Conservation (phyloP, 2,888 invertebrate genomes). For the Lasioglossum calceatum region DNA sequence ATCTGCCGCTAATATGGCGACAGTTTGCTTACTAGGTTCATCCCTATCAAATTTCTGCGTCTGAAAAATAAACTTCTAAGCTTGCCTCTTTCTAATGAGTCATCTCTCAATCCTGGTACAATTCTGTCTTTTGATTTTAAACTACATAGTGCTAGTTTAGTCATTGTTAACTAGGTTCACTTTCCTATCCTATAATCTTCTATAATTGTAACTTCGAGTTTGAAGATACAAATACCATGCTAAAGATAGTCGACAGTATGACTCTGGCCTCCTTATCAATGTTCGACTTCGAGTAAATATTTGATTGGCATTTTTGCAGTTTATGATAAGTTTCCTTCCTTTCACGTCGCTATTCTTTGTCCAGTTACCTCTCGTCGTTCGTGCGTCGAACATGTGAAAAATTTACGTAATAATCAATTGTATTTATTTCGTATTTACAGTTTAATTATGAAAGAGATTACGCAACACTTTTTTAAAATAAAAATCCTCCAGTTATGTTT, state of each 20-base stretch:
- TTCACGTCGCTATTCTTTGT: slow-evolving; percentile 7
- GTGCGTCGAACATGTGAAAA: not conserved
- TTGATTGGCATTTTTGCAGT: slow-evolving; percentile 63
- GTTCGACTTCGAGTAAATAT: slow-evolving; percentile 59
- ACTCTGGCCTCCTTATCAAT: slow-evolving; percentile 52
- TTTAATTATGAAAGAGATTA: not conserved
- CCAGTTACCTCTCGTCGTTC: slow-evolving; percentile 18
- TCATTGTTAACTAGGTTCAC: not conserved
- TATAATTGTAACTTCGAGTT: not conserved
- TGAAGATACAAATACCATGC: not conserved
- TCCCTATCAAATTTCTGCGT: too few relatives aligned
- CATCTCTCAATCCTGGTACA: not conserved
- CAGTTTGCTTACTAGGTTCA: too few relatives aligned
- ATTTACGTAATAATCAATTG: not conserved
- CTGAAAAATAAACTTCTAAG: too few relatives aligned
- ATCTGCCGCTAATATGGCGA: too few relatives aligned
- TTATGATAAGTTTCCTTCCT: slow-evolving; percentile 36
- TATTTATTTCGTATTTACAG: not conserved
- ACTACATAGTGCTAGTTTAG: not conserved
- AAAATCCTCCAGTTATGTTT: not conserved
- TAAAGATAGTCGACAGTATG: slow-evolving; percentile 20
- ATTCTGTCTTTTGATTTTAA: not conserved
- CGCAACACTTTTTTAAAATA: not conserved
- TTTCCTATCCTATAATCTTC: not conserved
- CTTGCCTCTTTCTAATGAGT: not conserved